These are phyloP conservation scores for Morpho achilles DNA, from an alignment of 2,888 invertebrate genomes.

Conservation along the genomic window DNA sequence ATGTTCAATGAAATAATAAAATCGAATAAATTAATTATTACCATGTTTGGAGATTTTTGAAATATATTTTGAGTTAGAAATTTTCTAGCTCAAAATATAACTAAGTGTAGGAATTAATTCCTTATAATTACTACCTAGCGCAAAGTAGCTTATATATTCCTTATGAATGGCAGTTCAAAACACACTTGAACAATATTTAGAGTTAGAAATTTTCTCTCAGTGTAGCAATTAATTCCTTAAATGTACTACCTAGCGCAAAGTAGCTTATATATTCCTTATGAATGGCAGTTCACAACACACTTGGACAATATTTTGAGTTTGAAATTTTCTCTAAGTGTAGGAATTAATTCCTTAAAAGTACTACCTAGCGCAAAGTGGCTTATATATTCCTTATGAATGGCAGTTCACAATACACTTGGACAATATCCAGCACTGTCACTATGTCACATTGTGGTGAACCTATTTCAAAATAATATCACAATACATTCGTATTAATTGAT, in stretches of 20 bases:
- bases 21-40: no score
- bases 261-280: conserved; percentile 40
- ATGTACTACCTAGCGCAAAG: conserved; percentile 46
- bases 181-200: conserved; percentile 49
- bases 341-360: conserved; percentile 21
- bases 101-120: no score
- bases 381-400: conserved; percentile 36
- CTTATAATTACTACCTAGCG: conserved; percentile 41
- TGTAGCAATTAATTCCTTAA: no score
- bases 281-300: conserved; percentile 48
- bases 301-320: conserved; percentile 40
- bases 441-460: conserved; percentile 35
- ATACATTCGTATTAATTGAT: conserved; percentile 21
- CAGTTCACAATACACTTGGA: conserved; percentile 58
- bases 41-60: no score
- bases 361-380: conserved; percentile 48
- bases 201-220: no score
- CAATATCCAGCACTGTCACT: conserved; percentile 50
- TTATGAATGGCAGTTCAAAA: conserved; percentile 45
- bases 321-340: no score
- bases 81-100: no score
- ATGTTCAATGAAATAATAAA: no score
- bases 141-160: conserved; percentile 39
- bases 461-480: conserved; percentile 34
- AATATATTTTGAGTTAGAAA: no score